Evolutionary conservation across 1,140 invertebrate species (phyloP).

Genomic region (Phenacoccus solenopsis): DNA sequence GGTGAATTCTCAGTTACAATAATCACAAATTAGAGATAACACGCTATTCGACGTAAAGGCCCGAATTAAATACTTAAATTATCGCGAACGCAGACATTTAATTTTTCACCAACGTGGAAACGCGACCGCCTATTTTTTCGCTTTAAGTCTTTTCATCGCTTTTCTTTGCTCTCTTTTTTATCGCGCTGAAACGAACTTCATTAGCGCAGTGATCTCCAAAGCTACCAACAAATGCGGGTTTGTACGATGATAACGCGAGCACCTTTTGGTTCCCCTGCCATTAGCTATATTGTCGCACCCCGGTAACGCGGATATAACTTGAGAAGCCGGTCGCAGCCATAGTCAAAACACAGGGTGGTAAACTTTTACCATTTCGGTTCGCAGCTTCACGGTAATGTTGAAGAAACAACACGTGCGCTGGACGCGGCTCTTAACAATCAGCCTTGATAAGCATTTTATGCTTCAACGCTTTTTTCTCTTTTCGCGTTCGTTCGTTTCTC

Average conservation of each 20-base stretch:
- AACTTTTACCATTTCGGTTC: not conserved
- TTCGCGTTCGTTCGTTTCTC: not conserved
- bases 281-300: not conserved
- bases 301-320: not conserved
- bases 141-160: not conserved
- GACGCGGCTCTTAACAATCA: conserved; percentile 9
- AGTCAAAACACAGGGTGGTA: too few species aligned
- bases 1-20: conserved; percentile 17
- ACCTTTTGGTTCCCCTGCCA: not conserved
- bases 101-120: not conserved
- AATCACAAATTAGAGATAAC: conserved; percentile 14
- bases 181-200: not conserved
- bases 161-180: not conserved
- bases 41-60: not conserved
- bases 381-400: not conserved
- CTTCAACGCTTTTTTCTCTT: conserved; percentile 7
- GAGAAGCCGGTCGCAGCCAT: not conserved
- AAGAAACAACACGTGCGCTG: conserved; percentile 7
- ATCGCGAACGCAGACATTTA: conserved; percentile 4
- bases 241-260: too few species aligned
- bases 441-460: conserved; percentile 9
- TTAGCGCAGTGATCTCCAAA: not conserved
- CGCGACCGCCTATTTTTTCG: not conserved
- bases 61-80: conserved; percentile 7
- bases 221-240: not conserved